These are phyloP conservation scores for Tenthredo distinguenda DNA, from an alignment of 2,888 invertebrate genomes.

Conservation along the genomic window DNA sequence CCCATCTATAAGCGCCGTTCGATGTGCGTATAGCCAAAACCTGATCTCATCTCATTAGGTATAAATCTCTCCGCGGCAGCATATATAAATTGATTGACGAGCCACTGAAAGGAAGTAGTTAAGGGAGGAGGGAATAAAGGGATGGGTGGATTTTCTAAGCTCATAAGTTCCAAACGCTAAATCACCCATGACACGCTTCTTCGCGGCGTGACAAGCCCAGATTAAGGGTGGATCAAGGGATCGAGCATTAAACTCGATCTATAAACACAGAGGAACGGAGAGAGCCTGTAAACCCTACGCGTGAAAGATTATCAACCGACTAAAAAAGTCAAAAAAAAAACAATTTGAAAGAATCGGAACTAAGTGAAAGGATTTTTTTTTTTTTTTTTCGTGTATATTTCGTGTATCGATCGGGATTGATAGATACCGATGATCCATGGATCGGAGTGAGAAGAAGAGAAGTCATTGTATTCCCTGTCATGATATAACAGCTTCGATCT, in stretches of 20 bases:
- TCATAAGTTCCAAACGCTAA: slow-evolving; percentile 6
- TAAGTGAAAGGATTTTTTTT: too few species aligned
- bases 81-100: slow-evolving; percentile 19
- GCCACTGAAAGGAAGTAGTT: neutral
- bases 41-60: neutral
- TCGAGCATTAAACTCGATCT: slow-evolving; percentile 15
- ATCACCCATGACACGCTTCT: slow-evolving; percentile 22
- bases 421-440: too few species aligned
- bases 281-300: neutral
- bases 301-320: too few species aligned
- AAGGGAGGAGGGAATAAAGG: neutral
- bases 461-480: too few species aligned
- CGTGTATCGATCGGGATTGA: neutral
- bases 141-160: neutral
- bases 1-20: neutral
- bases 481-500: too few species aligned
- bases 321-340: too few species aligned
- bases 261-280: neutral
- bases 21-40: neutral
- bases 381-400: too few species aligned
- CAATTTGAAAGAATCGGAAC: too few species aligned
- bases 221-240: slow-evolving; percentile 22
- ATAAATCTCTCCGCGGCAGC: neutral
- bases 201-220: slow-evolving; percentile 3
- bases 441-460: too few species aligned